A percentile compares a stretch with the other conserved stretches of the same genome.
These are phyloP conservation scores for Mormyrops attenuatus DNA, from an alignment of 2,797 vertebrate species.

Conservation along the genomic window DNA sequence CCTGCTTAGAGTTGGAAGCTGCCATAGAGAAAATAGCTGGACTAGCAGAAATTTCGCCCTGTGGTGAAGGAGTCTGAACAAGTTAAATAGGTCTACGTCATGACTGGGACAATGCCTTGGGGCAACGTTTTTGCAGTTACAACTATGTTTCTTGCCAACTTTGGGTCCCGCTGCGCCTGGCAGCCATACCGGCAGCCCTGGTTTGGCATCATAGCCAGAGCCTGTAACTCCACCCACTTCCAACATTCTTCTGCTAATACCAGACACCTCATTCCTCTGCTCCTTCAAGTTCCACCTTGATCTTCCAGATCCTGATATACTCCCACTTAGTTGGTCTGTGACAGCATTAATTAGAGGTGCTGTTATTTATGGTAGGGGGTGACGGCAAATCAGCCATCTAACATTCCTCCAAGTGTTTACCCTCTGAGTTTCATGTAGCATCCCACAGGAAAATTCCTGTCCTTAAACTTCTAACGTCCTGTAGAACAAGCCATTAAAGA, in stretches of 20 bases:
- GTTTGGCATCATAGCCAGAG: background rate
- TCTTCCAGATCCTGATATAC: conserved; percentile 3
- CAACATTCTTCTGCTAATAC: background rate
- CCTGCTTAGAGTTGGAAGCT: background rate
- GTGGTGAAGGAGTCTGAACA: background rate
- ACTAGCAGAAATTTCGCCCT: background rate
- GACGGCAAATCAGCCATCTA: background rate
- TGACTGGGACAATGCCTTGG: background rate
- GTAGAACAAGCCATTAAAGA: conserved; percentile 18
- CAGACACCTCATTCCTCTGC: background rate
- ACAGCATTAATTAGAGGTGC: background rate
- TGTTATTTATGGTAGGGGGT: background rate
- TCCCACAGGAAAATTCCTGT: conserved; percentile 5
- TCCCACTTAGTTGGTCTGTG: background rate
- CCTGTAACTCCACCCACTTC: conserved; percentile 6
- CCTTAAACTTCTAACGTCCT: conserved; percentile 8
- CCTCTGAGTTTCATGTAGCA: background rate
- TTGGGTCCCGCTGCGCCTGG: background rate
- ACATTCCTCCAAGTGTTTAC: background rate
- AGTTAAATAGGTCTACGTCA: background rate
- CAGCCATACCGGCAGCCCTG: background rate
- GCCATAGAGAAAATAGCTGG: background rate
- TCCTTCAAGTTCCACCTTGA: background rate
- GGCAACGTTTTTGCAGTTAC: background rate
- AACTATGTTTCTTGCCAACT: background rate